phyloP scores from a whole-genome alignment of 2,797 vertebrate species.

The Enteromius unitaeniatus region DNA sequence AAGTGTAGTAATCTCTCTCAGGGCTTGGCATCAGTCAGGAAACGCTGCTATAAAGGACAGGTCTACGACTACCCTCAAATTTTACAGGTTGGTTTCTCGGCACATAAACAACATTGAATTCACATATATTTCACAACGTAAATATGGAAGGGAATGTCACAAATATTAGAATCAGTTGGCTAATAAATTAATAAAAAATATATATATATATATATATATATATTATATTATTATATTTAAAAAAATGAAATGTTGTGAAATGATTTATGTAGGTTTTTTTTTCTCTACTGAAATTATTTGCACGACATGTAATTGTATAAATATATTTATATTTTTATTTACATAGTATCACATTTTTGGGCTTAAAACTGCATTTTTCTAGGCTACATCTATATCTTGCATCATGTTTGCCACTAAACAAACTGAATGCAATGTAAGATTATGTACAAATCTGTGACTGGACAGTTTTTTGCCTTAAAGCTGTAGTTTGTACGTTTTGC shows the following conservation, averaged over 20 bases:
- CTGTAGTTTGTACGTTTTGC: too few relatives aligned
- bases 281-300: neutral
- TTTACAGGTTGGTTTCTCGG: conserved; percentile 84
- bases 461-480: neutral
- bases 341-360: neutral
- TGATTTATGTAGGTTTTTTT: neutral
- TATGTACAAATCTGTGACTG: neutral
- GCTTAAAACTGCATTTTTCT: neutral
- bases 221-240: too few relatives aligned
- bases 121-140: neutral
- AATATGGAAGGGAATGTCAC: neutral
- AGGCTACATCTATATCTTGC: neutral
- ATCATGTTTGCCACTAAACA: neutral
- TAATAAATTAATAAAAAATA: neutral
- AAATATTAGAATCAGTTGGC: neutral
- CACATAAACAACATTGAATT: neutral
- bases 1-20: conserved; percentile 95
- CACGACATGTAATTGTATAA: neutral
- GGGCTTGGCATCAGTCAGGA: conserved; percentile 80
- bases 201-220: too few relatives aligned
- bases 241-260: neutral
- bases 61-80: conserved; percentile 96
- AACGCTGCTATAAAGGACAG: conserved; percentile 90
- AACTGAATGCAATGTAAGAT: neutral
- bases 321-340: neutral